A percentile compares a stretch with the other conserved stretches of the same genome.
These are phyloP conservation scores for Styela clava DNA, from an alignment of 23 tunicate species.

Conservation along the genomic window DNA sequence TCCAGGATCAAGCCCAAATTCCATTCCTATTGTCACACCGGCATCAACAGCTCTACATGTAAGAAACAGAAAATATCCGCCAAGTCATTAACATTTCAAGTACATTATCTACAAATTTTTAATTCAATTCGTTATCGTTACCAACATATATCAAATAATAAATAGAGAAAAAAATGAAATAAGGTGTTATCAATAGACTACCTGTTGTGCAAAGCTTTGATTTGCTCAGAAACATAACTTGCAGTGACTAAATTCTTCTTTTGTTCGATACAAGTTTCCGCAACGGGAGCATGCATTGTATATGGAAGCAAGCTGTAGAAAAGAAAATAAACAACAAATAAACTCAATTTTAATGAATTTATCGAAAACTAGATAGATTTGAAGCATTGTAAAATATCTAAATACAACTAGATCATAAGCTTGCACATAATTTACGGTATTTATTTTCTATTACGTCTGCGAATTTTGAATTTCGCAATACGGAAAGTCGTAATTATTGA, in stretches of 20 bases:
- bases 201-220: slow-evolving; percentile 55
- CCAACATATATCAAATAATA: not conserved
- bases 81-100: too few relatives aligned
- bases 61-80: not conserved
- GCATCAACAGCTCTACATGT: slow-evolving; percentile 74
- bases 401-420: too few relatives aligned
- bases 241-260: slow-evolving; percentile 90
- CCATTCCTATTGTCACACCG: slow-evolving; percentile 82
- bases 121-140: too few relatives aligned
- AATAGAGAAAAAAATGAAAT: not conserved
- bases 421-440: too few relatives aligned
- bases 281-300: slow-evolving; percentile 61
- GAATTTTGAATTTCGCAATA: too few relatives aligned
- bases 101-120: too few relatives aligned
- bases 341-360: too few relatives aligned
- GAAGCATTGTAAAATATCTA: too few relatives aligned
- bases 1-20: slow-evolving; percentile 97
- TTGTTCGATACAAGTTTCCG: slow-evolving; percentile 50
- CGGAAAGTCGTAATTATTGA: too few relatives aligned
- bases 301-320: slow-evolving; percentile 80
- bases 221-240: slow-evolving; percentile 59
- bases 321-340: not conserved
- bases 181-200: not conserved
- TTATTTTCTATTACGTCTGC: too few relatives aligned
- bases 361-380: too few relatives aligned